A percentile compares a stretch with the other conserved stretches of the same genome.
These are phyloP conservation scores for Pandemis corylana DNA, from an alignment of 2,888 invertebrate genomes.

Conservation along the genomic window DNA sequence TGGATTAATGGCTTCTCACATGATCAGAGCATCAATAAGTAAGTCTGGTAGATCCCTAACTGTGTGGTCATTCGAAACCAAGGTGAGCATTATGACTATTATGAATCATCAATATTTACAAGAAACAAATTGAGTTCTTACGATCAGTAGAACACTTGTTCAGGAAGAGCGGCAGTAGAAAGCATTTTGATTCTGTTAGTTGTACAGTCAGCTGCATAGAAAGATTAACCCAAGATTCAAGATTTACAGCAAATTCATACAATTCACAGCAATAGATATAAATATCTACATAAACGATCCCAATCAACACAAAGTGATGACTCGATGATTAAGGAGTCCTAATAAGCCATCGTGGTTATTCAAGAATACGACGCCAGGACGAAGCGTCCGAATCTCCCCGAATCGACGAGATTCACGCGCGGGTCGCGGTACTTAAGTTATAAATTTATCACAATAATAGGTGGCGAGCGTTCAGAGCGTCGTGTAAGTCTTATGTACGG, in stretches of 20 bases:
- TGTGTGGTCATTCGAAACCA: neutral
- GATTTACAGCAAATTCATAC: constrained; percentile 3
- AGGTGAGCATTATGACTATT: neutral
- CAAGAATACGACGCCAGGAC: neutral
- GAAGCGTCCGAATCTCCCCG: neutral
- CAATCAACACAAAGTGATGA: neutral
- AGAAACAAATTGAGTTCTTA: neutral
- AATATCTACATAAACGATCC: constrained; percentile 23
- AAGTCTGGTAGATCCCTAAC: too few species aligned
- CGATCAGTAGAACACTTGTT: neutral
- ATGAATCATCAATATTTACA: constrained; percentile 3
- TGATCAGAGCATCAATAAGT: too few species aligned
- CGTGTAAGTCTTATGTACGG: constrained; percentile 57
- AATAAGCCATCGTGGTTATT: neutral
- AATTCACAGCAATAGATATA: constrained; percentile 7
- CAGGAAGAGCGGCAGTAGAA: neutral
- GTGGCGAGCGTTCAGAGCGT: constrained; percentile 45
- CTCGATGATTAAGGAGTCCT: neutral
- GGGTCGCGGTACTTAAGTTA: neutral
- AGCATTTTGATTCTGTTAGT: constrained; percentile 11
- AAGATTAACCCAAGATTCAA: neutral
- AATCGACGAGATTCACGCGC: neutral
- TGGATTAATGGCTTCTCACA: too few species aligned
- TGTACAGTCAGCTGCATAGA: constrained; percentile 5
- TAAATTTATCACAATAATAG: constrained; percentile 33